These are phyloP conservation scores for Poecilus cupreus DNA, from an alignment of 2,888 invertebrate genomes.

Conservation along the genomic window DNA sequence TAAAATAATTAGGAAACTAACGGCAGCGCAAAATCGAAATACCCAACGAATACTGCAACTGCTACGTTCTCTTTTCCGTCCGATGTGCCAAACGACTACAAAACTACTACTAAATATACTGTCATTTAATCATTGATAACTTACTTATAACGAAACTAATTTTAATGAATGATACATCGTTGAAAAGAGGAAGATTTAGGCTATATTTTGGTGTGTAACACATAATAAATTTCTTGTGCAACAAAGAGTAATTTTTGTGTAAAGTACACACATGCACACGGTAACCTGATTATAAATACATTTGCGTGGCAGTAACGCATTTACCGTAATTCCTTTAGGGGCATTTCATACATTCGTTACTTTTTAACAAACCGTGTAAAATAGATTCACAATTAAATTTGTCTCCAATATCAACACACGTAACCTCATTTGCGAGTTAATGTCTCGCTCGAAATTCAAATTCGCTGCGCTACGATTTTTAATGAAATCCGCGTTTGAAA, in stretches of 20 bases:
- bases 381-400: not conserved
- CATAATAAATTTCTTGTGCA: no score
- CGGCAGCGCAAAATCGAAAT: no score
- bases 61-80: no score
- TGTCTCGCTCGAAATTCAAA: not conserved
- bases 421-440: not conserved
- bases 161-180: no score
- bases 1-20: no score
- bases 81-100: no score
- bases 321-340: conserved; percentile 3
- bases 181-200: no score
- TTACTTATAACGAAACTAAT: no score
- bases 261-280: not conserved
- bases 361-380: conserved; percentile 8
- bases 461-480: not conserved
- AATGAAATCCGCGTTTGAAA: conserved; percentile 9
- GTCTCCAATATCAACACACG: not conserved
- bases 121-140: no score
- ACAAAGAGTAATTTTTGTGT: not conserved
- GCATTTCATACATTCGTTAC: not conserved
- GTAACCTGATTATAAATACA: not conserved
- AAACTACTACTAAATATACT: no score
- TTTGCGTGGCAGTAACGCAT: not conserved
- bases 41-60: no score
- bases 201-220: no score